Conservation (phyloP, 2,888 invertebrate genomes). For the Lycocerus yunnanus region DNA sequence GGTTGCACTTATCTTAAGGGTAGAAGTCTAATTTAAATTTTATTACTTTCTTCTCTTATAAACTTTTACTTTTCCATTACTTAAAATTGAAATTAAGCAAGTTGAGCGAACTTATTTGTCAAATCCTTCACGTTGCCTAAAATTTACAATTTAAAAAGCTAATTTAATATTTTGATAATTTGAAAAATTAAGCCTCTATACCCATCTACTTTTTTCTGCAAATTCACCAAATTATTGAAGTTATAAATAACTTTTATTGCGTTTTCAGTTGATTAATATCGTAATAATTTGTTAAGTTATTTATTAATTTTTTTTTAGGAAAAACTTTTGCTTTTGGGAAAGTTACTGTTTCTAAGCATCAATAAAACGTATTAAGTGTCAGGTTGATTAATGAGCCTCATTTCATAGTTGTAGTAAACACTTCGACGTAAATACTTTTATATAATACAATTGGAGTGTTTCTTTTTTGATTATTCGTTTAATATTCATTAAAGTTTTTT, state of each 20-base stretch:
- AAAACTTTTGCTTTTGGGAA: background rate
- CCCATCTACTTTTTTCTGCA: background rate
- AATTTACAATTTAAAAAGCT: background rate
- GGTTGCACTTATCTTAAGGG: background rate
- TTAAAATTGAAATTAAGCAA: background rate
- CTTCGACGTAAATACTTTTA: background rate
- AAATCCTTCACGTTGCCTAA: background rate
- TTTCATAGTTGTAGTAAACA: slow-evolving; percentile 11
- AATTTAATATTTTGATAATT: background rate
- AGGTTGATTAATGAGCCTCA: slow-evolving; percentile 18
- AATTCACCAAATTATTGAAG: background rate
- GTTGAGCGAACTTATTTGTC: background rate
- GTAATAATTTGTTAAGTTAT: background rate
- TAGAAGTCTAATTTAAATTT: slow-evolving; percentile 2
- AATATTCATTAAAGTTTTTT: background rate
- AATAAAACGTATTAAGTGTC: slow-evolving; percentile 17
- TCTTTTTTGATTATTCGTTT: background rate
- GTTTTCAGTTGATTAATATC: background rate
- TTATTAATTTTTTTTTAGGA: background rate
- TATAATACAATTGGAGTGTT: background rate
- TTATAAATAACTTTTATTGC: background rate
- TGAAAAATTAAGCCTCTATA: background rate
- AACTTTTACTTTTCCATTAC: background rate
- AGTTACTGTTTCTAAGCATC: slow-evolving; percentile 3
- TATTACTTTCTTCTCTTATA: background rate